Base-by-base conservation (phyloP, 2,797 vertebrate species). In the Tenualosa ilisha region DNA sequence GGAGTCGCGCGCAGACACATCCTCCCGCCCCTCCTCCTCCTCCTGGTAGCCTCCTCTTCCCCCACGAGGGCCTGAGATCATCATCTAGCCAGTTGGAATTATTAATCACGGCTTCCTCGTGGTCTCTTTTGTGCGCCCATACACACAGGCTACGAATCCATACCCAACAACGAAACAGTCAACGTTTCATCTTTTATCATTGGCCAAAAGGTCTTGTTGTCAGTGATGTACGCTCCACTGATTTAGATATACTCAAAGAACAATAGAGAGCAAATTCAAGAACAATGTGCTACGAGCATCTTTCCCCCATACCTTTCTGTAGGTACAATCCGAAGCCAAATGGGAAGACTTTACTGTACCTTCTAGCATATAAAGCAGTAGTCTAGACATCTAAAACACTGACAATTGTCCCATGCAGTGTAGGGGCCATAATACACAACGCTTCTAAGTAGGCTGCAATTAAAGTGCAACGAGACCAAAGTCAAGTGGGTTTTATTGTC, bases 121-220 rank as follows among this genome's bases (percentile, higher is more conserved):
- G 92, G 87, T 88, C 92, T 93, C 94, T 93, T 84, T 88, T 95
- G 92, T 87, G 85, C 50, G 40, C 20, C 85, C 88, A 61, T 43
- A 11, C 2, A 2, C 2, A 17, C 20, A 56, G 17, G 54, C 20
- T 20, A 46, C 37, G 17, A 7, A 79, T 79, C 40, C 37, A 46
- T 6, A 46, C 72, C 40, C n/a, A 63, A 11, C 22, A 15, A 0
- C n/a, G 4, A 37, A 40, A 43, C 17, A 8, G 40, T 6, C 72
- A 43, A 40, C 31, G 5, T 26, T 7, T 17, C 72, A 7, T 20
- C 37, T 37, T 75, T 22, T 46, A 79, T 0, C 2, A 50, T 3
- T 11, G 0, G 49, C 22, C 20, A 1, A 3, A 2, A 0, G 8
- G 20, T 46, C 20, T 79, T 6, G 37, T 79, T 20, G 40, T 46